Evolutionary conservation across 2,797 vertebrate species (phyloP).

Genomic region (Periophthalmus magnuspinnatus): DNA sequence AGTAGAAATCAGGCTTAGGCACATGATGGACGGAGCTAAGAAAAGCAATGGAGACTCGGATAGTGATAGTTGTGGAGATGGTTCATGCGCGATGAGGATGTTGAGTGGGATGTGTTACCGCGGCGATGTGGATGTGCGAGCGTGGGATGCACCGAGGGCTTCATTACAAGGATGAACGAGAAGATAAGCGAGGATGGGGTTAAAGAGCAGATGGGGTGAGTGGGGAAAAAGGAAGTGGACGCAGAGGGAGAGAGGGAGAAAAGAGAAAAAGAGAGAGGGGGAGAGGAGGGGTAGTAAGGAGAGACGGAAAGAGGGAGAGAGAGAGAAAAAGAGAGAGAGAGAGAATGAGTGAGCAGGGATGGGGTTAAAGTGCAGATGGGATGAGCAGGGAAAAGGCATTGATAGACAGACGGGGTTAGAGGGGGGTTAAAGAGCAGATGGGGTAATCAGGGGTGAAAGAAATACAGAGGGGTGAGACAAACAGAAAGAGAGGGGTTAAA

Average conservation of each 20-base stretch:
- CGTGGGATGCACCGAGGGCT: constrained; percentile 62
- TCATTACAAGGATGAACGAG: constrained; percentile 44
- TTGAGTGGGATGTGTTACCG: constrained; percentile 65
- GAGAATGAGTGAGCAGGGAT: too few relatives aligned
- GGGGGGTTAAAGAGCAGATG: constrained; percentile 44
- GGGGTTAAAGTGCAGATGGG: too few relatives aligned
- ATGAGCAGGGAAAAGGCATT: neutral
- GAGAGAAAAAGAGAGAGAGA: too few relatives aligned
- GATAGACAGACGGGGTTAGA: neutral
- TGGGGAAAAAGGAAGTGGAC: too few relatives aligned
- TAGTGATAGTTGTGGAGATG: constrained; percentile 20
- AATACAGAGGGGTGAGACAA: too few relatives aligned
- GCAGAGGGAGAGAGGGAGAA: too few relatives aligned
- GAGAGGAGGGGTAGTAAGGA: too few relatives aligned
- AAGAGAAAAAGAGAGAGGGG: too few relatives aligned
- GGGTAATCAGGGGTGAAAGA: too few relatives aligned
- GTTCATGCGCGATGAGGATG: constrained; percentile 35
- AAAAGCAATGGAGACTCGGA: constrained; percentile 24
- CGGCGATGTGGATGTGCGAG: constrained; percentile 32
- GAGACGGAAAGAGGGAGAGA: too few relatives aligned
- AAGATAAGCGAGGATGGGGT: constrained; percentile 45
- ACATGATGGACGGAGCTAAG: constrained; percentile 9
- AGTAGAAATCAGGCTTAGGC: constrained; percentile 15
- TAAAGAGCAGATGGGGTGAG: constrained; percentile 25
- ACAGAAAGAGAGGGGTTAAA: too few relatives aligned